These are phyloP conservation scores for Bombus ignitus DNA, from an alignment of 1,140 invertebrate species.

Conservation along the genomic window DNA sequence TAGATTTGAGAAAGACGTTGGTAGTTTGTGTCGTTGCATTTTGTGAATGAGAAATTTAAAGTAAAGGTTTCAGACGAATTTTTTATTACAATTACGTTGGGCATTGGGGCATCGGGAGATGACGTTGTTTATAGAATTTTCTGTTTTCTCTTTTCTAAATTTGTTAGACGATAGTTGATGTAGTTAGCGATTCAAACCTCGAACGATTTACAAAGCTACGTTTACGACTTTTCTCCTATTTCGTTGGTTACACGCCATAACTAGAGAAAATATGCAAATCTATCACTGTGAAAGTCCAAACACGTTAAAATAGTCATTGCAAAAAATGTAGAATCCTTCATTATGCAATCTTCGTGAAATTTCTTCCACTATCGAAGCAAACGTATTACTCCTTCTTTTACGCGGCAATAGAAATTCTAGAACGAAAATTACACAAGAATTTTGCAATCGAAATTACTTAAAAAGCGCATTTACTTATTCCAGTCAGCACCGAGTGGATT, in stretches of 20 bases:
- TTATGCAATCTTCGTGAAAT: neutral
- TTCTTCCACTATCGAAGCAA: neutral
- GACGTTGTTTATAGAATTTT: neutral
- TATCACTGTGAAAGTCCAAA: neutral
- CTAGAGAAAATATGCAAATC: constrained; percentile 16
- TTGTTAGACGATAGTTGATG: neutral
- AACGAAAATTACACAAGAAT: no score
- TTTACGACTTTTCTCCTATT: neutral
- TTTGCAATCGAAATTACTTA: no score
- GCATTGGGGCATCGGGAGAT: no score
- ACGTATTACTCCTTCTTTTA: neutral
- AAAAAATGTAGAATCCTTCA: neutral
- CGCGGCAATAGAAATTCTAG: no score
- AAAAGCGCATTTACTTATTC: no score
- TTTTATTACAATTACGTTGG: no score
- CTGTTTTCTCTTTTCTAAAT: neutral
- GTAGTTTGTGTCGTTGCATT: no score
- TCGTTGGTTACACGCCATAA: neutral
- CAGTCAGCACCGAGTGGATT: no score
- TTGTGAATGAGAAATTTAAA: no score
- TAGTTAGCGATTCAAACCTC: neutral
- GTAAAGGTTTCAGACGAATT: no score
- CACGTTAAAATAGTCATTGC: neutral
- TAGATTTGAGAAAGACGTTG: no score
- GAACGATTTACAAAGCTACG: neutral